Conservation (phyloP, 2,113 vertebrate genomes). For the Catharus minimus region DNA sequence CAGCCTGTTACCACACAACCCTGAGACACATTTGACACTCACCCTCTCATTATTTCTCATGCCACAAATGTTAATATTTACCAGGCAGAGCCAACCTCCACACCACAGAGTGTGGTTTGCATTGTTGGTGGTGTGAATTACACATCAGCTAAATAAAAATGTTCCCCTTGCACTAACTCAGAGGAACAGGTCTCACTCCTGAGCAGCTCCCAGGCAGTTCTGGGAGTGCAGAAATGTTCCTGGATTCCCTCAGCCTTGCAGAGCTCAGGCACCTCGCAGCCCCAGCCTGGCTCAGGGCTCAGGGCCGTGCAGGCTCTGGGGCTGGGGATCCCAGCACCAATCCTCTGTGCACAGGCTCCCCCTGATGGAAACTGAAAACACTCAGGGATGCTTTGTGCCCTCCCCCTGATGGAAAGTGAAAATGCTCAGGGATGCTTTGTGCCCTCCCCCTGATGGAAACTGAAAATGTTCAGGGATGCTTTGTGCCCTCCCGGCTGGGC, state of each 20-base stretch:
- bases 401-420: too few species aligned
- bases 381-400: neutral
- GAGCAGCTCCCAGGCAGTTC: neutral
- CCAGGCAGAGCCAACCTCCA: neutral
- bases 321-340: neutral
- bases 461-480: too few species aligned
- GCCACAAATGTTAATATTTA: neutral
- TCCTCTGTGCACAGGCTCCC: conserved; percentile 79
- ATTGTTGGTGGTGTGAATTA: neutral
- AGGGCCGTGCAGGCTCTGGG: neutral
- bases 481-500: rapidly evolving
- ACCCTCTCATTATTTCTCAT: neutral
- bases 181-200: neutral
- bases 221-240: neutral
- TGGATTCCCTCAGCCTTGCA: too few species aligned
- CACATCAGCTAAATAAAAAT: neutral
- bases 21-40: neutral
- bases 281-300: neutral
- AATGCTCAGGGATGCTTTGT: too few species aligned
- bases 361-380: conserved; percentile 75
- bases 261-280: neutral
- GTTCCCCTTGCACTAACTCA: neutral
- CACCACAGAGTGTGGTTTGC: neutral
- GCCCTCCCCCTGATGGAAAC: too few species aligned
- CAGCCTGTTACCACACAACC: neutral